These are phyloP conservation scores for Hipposideros armiger DNA, from an alignment of 2,113 vertebrate genomes.

Conservation along the genomic window DNA sequence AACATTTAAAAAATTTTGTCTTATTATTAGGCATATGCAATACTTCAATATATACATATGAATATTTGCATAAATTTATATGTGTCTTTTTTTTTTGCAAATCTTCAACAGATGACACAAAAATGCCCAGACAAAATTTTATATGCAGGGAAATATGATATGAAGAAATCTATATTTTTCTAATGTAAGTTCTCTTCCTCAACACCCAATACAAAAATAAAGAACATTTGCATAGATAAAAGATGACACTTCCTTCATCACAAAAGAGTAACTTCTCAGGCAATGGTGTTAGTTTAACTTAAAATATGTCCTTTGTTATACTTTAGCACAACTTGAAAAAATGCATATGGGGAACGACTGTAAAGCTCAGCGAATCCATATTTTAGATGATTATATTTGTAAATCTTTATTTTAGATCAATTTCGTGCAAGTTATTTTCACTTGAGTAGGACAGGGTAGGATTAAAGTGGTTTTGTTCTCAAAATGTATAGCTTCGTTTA, in stretches of 20 bases:
- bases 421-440: conserved; percentile 62
- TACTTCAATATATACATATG: background rate
- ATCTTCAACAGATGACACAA: background rate
- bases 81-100: background rate
- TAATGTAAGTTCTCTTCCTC: background rate
- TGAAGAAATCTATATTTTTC: background rate
- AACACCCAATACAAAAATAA: background rate
- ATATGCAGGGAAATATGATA: background rate
- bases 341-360: background rate
- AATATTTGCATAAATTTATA: background rate
- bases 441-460: conserved; percentile 53
- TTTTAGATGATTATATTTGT: background rate
- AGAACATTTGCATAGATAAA: background rate
- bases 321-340: background rate
- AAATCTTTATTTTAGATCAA: conserved; percentile 62
- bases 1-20: background rate
- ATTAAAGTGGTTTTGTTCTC: conserved; percentile 78
- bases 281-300: conserved; percentile 2
- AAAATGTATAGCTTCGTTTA: conserved; percentile 68
- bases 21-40: background rate
- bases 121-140: background rate
- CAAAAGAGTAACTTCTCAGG: background rate
- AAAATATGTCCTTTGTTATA: conserved; percentile 21
- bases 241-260: background rate
- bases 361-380: background rate